Percentiles rank a stretch among this genome's conserved stretches.
These are phyloP conservation scores for Siderastrea siderea DNA, from an alignment of 92 coral and sea anemone genomes.

Conservation along the genomic window DNA sequence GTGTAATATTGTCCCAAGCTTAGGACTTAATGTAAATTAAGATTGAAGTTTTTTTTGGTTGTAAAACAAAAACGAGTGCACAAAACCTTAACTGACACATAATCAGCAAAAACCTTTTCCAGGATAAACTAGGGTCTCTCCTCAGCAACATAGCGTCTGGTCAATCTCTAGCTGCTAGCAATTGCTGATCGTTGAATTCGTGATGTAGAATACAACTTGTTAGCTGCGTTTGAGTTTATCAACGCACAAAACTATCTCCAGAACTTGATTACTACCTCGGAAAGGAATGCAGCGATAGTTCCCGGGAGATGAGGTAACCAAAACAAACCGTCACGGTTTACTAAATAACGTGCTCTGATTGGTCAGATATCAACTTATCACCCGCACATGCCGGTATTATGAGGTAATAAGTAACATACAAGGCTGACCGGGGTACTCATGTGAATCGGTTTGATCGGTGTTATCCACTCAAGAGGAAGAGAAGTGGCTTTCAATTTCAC, in stretches of 20 bases:
- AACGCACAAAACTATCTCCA: neutral
- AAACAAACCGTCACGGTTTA: slow-evolving; percentile 38
- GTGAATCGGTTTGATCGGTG: slow-evolving; percentile 29
- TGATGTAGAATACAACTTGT: neutral
- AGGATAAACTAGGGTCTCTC: neutral
- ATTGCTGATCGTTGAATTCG: neutral
- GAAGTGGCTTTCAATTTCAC: slow-evolving; percentile 40
- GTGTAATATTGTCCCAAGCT: no score
- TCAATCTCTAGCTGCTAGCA: neutral
- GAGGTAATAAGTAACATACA: slow-evolving; percentile 74
- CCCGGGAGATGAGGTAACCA: slow-evolving; percentile 64
- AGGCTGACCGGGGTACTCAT: slow-evolving; percentile 30
- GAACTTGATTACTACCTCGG: slow-evolving; percentile 39
- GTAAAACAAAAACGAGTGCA: neutral
- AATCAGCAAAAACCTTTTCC: slow-evolving; percentile 1
- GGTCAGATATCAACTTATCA: slow-evolving; percentile 31
- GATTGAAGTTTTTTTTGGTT: neutral
- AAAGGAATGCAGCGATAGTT: slow-evolving; percentile 49
- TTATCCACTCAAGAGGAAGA: neutral
- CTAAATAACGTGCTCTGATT: slow-evolving; percentile 20
- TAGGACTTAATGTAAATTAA: no score
- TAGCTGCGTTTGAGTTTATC: slow-evolving; percentile 43
- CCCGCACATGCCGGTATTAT: slow-evolving; percentile 88
- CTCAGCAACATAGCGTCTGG: neutral
- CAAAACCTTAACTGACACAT: no score